A percentile compares a stretch with the other conserved stretches of the same genome.
Conservation (phyloP, 1,140 invertebrate species). For the Mamestra configurata region DNA sequence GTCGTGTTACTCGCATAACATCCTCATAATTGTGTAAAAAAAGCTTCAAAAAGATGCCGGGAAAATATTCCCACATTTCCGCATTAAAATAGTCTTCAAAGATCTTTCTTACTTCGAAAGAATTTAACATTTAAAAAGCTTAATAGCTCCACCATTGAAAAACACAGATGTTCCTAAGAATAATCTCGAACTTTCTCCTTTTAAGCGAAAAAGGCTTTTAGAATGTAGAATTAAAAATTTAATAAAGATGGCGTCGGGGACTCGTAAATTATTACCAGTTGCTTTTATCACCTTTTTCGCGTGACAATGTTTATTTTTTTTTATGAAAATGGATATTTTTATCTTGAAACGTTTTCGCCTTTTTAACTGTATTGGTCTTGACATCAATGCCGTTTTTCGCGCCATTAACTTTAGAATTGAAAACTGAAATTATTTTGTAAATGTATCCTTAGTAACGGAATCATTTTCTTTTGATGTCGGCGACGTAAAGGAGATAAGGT, state of each 20-base stretch:
- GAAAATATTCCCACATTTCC: slow-evolving; percentile 11
- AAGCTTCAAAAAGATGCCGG: neutral
- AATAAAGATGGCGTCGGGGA: slow-evolving; percentile 21
- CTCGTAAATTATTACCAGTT: slow-evolving; percentile 38
- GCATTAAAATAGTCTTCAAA: slow-evolving; percentile 27
- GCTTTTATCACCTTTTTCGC: slow-evolving; percentile 42
- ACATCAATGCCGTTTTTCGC: slow-evolving; percentile 19
- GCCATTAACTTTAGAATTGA: slow-evolving; percentile 22
- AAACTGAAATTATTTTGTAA: slow-evolving; percentile 29
- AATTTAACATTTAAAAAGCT: slow-evolving; percentile 44
- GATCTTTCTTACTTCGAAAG: slow-evolving; percentile 22
- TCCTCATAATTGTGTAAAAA: slow-evolving; percentile 1
- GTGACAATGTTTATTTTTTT: slow-evolving; percentile 42
- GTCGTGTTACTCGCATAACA: neutral
- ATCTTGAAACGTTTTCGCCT: slow-evolving; percentile 6
- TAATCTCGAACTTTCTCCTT: slow-evolving; percentile 27
- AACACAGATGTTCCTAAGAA: slow-evolving; percentile 43
- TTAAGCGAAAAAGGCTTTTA: slow-evolving; percentile 22
- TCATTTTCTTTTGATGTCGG: slow-evolving; percentile 19
- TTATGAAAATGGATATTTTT: slow-evolving; percentile 43
- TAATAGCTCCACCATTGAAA: slow-evolving; percentile 46
- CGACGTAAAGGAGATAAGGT: neutral
- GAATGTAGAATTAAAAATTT: slow-evolving; percentile 44
- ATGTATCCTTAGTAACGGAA: slow-evolving; percentile 12
- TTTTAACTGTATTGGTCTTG: slow-evolving; percentile 25